Base-by-base conservation (phyloP, 1,140 invertebrate species). In the Pinna nobilis region DNA sequence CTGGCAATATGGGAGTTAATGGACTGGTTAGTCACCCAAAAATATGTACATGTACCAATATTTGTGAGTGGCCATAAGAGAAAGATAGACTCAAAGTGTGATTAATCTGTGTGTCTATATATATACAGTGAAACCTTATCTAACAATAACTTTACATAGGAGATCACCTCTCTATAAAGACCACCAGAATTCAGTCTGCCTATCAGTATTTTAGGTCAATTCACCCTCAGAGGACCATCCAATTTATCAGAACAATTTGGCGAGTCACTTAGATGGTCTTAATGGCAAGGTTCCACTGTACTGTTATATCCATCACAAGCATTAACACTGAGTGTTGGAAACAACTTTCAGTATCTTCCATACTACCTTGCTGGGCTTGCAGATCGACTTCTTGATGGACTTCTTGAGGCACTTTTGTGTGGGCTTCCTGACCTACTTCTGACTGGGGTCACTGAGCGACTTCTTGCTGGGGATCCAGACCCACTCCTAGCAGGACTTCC, bases 291-390 rank as follows among this genome's bases (percentile, higher is more conserved):
- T 68, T 33, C 71, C 51, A 55, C 60, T 41, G 74, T 72, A 64
- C 74, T 28, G 44, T 44, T 63, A 5, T 64, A 53, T 25, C 64
- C 30, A 50, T 5, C 20, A 20, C 25, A 37, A 41, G 23, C 64
- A 49, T n/a, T n/a, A n/a, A n/a, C n/a, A n/a, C n/a, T n/a, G n/a
- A 55, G 61, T 35, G 50, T 69, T 50, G 41, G 61, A 59, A 76
- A 76, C 66, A 68, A 47, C 55, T 74, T 79, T 7, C 69, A 65
- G 53, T 61, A 60, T n/a, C 73, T 77, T 28, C 68, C 70, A 20
- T 49, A 63, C 28, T 70, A 77, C 33, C 47, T 41, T 20, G 44
- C 69, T 28, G 70, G 61, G 23, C 66, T 70, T n/a, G 44, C 50
- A 39, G 70, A 55, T 20, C 11, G 23, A 30, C 33, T 63, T 49